Base-by-base conservation (phyloP, 2,888 invertebrate genomes). In the Drosophila monieri region DNA sequence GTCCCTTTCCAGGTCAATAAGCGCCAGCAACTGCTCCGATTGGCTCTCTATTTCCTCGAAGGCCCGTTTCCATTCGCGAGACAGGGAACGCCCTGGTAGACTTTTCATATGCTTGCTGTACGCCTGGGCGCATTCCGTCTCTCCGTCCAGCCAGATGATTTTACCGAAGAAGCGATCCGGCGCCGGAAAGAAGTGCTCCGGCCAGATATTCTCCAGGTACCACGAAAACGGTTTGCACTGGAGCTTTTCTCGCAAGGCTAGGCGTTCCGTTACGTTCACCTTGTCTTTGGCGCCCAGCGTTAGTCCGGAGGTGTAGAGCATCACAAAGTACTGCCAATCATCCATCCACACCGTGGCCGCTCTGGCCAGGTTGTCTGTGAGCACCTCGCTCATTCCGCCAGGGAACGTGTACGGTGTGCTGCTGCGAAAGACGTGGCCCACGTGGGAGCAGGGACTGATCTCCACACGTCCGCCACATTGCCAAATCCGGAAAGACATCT, bases 321-420 rank as follows among this genome's bases (percentile, higher is more conserved):
- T 97, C 88, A 95, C 97, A 91, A 98, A 98, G 71, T 96, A 95
- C 10, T 96, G 95, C 96, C 98, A 99, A 58, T 99, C 96, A 89
- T 99, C 99, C 96, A 99, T 97, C 99, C 99, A 99, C 0, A 99
- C 99, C 2, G 96, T 93, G 0, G 98, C 98, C 0, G 98, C 98
- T 62, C 99, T 93, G 0, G 97, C 98, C 35, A 98, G 93, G 92
- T 99, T 99, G 0, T 95, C 94, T 77, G 97, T 96, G 1, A 99
- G 93, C 2, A 91, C 88, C 77, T 96, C 95, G 0, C 94, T 94
- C 5, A 97, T 96, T 0, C 98, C 99, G 0, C 98, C 98, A 0
- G 97, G 96, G 92, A 99, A 99, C 1, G 97, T 96, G 89, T 99
- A 99, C 0, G 99, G 99, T 1, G 98, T 98, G 44, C 96, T 96